Percentiles rank a stretch among this genome's conserved stretches.
phyloP scores from a whole-genome alignment of 2,113 vertebrate genomes.

The Platanista minor region DNA sequence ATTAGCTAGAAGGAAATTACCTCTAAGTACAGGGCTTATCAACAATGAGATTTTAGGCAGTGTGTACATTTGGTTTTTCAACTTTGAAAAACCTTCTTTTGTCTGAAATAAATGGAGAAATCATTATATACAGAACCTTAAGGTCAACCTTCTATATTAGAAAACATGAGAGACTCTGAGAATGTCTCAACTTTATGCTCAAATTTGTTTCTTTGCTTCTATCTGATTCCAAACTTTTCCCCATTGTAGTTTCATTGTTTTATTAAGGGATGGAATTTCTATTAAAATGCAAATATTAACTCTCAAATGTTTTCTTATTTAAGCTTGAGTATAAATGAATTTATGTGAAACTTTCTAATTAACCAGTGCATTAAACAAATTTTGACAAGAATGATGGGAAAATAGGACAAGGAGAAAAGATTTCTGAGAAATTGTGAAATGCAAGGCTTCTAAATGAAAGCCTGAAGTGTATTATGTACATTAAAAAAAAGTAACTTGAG shows the following conservation, averaged over 20 bases:
- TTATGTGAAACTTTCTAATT: not conserved
- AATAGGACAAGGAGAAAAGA: not conserved
- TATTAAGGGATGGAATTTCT: not conserved
- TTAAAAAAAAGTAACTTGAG: not conserved
- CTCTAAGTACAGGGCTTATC: not conserved
- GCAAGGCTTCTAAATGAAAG: not conserved
- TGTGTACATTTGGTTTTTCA: not conserved
- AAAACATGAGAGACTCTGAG: not conserved
- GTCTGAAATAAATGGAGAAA: not conserved
- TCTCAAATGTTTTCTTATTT: not conserved
- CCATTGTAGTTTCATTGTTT: not conserved
- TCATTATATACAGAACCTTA: not conserved
- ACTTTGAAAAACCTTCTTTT: not conserved
- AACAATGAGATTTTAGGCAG: not conserved
- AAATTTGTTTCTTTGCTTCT: constrained; percentile 1
- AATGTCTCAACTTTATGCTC: not conserved
- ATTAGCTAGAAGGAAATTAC: not conserved
- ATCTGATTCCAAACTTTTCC: not conserved
- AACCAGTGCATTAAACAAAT: not conserved
- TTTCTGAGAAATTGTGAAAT: not conserved
- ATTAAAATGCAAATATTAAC: constrained; percentile 21
- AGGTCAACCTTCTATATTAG: not conserved
- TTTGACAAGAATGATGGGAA: not conserved
- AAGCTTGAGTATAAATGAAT: not conserved
- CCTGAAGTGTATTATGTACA: not conserved